These are phyloP conservation scores for Noctilio leporinus DNA, from an alignment of 2,113 vertebrate genomes.

Conservation along the genomic window DNA sequence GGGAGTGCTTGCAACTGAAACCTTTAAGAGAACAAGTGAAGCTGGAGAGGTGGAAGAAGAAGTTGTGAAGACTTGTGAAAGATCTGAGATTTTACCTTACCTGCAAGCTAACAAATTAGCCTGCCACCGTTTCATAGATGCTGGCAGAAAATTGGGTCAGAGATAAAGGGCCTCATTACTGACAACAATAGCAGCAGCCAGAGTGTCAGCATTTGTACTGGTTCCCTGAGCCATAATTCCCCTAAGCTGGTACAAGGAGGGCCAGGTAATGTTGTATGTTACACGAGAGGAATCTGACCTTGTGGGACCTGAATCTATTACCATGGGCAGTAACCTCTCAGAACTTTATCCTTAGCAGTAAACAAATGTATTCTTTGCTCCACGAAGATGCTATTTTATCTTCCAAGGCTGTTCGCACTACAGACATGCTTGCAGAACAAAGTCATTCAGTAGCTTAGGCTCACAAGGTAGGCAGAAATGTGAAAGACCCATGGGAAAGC, in stretches of 20 bases:
- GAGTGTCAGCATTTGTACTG: background rate
- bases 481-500: background rate
- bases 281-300: background rate
- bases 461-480: background rate
- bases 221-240: background rate
- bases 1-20: background rate
- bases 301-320: background rate
- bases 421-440: background rate
- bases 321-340: background rate
- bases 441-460: background rate
- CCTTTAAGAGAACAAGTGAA: background rate
- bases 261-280: background rate
- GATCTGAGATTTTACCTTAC: background rate
- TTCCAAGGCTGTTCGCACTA: background rate
- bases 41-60: background rate
- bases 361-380: background rate
- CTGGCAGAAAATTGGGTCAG: background rate
- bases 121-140: background rate
- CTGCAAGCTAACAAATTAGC: background rate
- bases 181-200: background rate
- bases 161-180: background rate
- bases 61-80: background rate
- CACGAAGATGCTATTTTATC: background rate
- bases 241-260: background rate
- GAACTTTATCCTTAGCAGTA: background rate